These are phyloP conservation scores for Parelbella ahira DNA, from an alignment of 2,888 invertebrate genomes.

Conservation along the genomic window DNA sequence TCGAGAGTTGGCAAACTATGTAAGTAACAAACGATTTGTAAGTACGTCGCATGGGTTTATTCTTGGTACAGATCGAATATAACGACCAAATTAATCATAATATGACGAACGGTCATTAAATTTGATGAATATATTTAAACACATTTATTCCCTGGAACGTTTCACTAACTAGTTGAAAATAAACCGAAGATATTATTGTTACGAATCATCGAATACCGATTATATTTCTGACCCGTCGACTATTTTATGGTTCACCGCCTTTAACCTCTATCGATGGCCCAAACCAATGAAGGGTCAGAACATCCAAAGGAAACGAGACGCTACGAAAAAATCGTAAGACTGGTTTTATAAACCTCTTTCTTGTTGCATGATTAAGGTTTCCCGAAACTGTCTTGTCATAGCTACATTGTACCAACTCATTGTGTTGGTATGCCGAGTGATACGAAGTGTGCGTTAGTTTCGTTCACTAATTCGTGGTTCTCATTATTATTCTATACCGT, in stretches of 20 bases:
- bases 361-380: conserved; percentile 11
- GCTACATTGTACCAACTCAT: conserved; percentile 11
- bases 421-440: conserved; percentile 32
- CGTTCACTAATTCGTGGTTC: conserved; percentile 34
- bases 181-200: too few species aligned
- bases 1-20: conserved; percentile 9
- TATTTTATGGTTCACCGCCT: too few species aligned
- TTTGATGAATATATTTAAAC: too few species aligned
- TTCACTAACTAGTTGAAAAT: too few species aligned
- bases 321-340: conserved; percentile 22
- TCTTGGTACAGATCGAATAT: neutral
- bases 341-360: neutral
- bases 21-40: conserved; percentile 11
- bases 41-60: conserved; percentile 2
- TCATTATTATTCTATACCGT: conserved; percentile 64
- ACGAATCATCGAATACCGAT: too few species aligned
- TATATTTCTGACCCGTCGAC: too few species aligned
- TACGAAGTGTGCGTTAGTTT: conserved; percentile 31
- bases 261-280: too few species aligned
- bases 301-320: too few species aligned
- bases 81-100: conserved; percentile 2
- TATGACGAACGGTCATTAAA: too few species aligned
- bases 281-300: too few species aligned
- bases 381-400: conserved; percentile 15
- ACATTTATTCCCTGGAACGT: too few species aligned